Evolutionary conservation across 2,113 vertebrate species (phyloP).

Genomic region (Vimba vimba): DNA sequence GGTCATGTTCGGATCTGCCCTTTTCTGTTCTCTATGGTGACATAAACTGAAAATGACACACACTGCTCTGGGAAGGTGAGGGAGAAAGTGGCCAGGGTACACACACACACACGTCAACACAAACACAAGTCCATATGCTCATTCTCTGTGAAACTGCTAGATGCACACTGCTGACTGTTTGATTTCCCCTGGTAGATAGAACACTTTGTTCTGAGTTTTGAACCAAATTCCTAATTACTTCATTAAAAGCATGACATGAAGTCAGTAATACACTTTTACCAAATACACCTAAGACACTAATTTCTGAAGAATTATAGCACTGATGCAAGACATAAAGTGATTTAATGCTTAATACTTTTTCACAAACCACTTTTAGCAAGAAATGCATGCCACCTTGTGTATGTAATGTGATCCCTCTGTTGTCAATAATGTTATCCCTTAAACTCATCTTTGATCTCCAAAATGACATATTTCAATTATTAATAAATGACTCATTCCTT

Average conservation of each 20-base stretch:
- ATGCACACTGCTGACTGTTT: conserved; percentile 11
- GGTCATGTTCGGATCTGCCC: conserved; percentile 29
- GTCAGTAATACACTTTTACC: not conserved
- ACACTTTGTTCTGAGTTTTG: not conserved
- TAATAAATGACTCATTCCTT: too few relatives aligned
- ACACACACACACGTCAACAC: conserved; percentile 27
- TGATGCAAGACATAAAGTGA: not conserved
- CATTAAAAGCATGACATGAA: not conserved
- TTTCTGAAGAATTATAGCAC: not conserved
- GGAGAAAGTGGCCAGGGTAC: conserved; percentile 1
- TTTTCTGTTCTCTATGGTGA: conserved; percentile 25
- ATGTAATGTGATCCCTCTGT: not conserved
- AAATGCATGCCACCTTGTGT: not conserved
- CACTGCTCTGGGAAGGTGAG: conserved; percentile 19
- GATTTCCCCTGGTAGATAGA: conserved; percentile 6
- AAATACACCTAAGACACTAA: not conserved
- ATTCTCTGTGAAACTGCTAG: not conserved
- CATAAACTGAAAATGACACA: conserved; percentile 32
- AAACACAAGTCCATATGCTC: conserved; percentile 27
- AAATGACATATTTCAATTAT: too few relatives aligned
- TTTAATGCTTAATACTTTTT: not conserved
- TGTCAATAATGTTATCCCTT: too few relatives aligned
- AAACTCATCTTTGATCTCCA: too few relatives aligned
- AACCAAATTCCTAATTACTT: not conserved
- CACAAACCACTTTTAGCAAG: not conserved